A percentile compares a stretch with the other conserved stretches of the same genome.
phyloP scores from a whole-genome alignment of 1,140 invertebrate genomes.

The Akabosia matsudoensis region DNA sequence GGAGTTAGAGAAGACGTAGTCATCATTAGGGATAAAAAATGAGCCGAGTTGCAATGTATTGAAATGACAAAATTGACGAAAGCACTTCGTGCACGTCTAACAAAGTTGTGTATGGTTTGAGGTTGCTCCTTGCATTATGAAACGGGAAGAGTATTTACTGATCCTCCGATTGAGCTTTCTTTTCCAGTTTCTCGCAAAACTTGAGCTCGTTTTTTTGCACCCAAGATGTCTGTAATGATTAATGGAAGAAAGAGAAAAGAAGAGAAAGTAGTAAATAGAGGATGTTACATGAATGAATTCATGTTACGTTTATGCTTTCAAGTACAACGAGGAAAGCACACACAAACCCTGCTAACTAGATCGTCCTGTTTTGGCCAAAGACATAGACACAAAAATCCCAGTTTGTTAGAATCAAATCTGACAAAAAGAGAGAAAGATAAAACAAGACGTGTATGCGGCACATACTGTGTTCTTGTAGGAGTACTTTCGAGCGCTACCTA shows the following conservation, averaged over 20 bases:
- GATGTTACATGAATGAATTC: background rate
- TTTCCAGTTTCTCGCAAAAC: background rate
- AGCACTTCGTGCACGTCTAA: background rate
- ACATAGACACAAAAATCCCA: too few species aligned
- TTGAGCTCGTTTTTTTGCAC: background rate
- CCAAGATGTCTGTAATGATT: background rate
- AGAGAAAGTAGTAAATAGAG: background rate
- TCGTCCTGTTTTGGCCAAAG: too few species aligned
- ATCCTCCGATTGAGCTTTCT: background rate
- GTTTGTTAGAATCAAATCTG: too few species aligned
- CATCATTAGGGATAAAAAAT: background rate
- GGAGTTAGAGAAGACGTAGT: background rate
- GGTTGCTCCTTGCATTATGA: background rate
- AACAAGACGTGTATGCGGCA: too few species aligned
- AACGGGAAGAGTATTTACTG: background rate
- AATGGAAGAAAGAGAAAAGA: background rate
- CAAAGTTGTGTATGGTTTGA: too few species aligned
- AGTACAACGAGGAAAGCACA: too few species aligned
- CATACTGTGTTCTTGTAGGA: too few species aligned
- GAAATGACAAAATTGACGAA: background rate
- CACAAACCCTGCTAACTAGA: too few species aligned
- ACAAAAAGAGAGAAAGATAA: too few species aligned
- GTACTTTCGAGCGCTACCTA: too few species aligned
- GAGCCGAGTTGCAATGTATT: background rate
- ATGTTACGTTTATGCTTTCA: background rate